A percentile compares a stretch with the other conserved stretches of the same genome.
These are phyloP conservation scores for Hypotaenidia okinawae DNA, from an alignment of 2,797 vertebrate species.

Conservation along the genomic window DNA sequence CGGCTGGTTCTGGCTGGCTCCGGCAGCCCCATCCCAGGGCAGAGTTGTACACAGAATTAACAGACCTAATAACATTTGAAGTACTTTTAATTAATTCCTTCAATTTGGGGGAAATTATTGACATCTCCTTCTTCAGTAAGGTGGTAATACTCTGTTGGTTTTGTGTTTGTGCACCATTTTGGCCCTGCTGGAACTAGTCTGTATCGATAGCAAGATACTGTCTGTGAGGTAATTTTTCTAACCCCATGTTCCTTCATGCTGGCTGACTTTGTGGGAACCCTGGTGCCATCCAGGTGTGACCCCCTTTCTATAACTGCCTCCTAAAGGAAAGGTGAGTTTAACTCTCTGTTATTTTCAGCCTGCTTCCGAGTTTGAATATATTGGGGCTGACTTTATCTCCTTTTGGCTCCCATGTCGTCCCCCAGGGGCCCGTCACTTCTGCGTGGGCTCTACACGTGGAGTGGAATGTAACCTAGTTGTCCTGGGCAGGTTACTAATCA, in stretches of 20 bases:
- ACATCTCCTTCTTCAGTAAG: neutral
- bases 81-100: neutral
- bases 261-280: neutral
- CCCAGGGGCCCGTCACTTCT: conserved; percentile 37
- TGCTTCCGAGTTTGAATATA: conserved; percentile 19
- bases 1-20: fast-evolving
- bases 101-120: neutral
- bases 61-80: neutral
- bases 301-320: neutral
- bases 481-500: conserved; percentile 72
- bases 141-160: neutral
- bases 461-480: conserved; percentile 54
- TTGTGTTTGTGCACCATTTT: neutral
- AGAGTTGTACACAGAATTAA: fast-evolving
- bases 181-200: neutral
- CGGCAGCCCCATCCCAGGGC: neutral
- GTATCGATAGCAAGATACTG: neutral
- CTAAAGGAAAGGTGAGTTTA: neutral
- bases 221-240: neutral
- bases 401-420: conserved; percentile 7
- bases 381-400: conserved; percentile 23
- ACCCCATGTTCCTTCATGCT: neutral
- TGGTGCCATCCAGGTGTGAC: neutral
- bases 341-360: neutral
- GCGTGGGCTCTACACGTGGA: neutral